Base-by-base conservation (phyloP, 92 coral and sea anemone species). In the Montipora capitata region DNA sequence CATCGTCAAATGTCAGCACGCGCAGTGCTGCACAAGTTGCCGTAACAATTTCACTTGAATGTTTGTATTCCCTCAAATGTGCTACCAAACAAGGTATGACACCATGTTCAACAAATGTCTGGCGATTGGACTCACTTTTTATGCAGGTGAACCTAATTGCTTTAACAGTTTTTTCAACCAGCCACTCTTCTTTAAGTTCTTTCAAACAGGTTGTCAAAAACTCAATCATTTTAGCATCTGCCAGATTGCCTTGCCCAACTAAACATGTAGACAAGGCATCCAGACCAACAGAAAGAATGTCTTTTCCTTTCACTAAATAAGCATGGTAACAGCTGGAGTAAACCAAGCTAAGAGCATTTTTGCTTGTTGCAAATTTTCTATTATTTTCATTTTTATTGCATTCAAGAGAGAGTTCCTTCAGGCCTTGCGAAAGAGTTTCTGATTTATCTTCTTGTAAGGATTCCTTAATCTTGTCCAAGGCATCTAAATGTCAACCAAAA, bases 51-150 rank as follows among this genome's bases (percentile, higher is more conserved):
- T 17, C 27, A 17, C 51, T 9, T 27, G 88, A 87, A 10, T 92
- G 68, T 82, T 79, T 81, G 74, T 85, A 83, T n/a, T 38, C 90
- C 64, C 72, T 80, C 41, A 95, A 85, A 56, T 65, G 75, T 16
- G 92, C 83, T 12, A 95, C 87, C 79, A 95, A 74, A 49, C 73
- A 51, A 12, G 98, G 89, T 48, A 95, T 88, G 7, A 93, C 77
- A 54, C 92, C 95, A 68, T 88, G 85, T 16, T 73, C 79, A 64
- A 95, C 98, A 85, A 87, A 93, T 4, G 95, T 89, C 78, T 95
- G 98, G 16, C 96, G 94, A 70, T 95, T 95, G n/a, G 98, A 93
- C 67, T 95, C 98, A 76, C 94, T 85, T 76, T 85, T 95, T 58
- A 95, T 76, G 63, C 98, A 95, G 43, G 95, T 59, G 15, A 68